These are phyloP conservation scores for Morpho deidamia DNA, from an alignment of 2,888 invertebrate genomes.

Conservation along the genomic window DNA sequence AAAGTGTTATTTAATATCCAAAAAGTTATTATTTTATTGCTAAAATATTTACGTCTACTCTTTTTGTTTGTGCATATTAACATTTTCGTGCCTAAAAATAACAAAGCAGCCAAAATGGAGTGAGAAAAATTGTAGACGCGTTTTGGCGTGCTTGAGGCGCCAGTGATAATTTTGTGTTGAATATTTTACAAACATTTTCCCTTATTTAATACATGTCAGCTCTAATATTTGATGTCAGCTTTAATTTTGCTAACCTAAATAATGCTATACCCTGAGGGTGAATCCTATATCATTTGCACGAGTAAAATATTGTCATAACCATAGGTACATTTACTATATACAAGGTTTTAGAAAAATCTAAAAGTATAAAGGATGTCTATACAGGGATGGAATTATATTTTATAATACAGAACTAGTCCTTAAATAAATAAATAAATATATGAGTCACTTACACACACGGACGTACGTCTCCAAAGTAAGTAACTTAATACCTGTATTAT, in stretches of 20 bases:
- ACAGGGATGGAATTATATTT: too few relatives aligned
- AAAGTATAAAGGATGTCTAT: too few relatives aligned
- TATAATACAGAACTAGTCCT: too few relatives aligned
- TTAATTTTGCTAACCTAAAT: constrained; percentile 3
- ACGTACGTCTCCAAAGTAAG: too few relatives aligned
- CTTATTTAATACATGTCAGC: constrained; percentile 1
- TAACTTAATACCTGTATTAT: too few relatives aligned
- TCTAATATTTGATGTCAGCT: constrained; percentile 1
- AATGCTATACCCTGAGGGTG: background rate
- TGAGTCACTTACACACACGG: too few relatives aligned
- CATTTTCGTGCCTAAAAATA: constrained; percentile 1
- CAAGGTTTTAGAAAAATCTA: too few relatives aligned
- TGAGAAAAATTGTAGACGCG: background rate
- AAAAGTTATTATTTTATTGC: background rate
- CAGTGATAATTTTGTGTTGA: constrained; percentile 1
- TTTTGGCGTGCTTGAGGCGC: constrained; percentile 6
- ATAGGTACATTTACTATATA: too few relatives aligned
- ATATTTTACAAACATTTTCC: constrained; percentile 1
- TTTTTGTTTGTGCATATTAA: background rate
- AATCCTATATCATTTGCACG: background rate
- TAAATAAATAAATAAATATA: too few relatives aligned
- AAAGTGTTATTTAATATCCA: too few relatives aligned
- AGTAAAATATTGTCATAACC: background rate
- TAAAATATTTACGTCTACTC: background rate
- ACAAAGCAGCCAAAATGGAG: background rate